Evolutionary conservation across 2,888 invertebrate species (phyloP).

Genomic region (Drosophila algonquin): DNA sequence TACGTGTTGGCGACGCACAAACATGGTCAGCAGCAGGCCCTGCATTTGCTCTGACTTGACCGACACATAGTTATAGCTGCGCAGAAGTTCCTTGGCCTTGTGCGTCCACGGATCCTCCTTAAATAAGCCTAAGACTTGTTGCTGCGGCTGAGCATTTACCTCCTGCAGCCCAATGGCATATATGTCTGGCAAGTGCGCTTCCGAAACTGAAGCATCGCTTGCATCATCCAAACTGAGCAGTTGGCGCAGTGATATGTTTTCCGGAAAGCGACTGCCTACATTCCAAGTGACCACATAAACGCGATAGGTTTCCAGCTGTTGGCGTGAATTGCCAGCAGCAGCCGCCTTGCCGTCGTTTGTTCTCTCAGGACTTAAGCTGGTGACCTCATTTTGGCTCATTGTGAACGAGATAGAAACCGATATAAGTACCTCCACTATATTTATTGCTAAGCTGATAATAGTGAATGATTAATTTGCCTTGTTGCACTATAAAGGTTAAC

Average conservation of each 20-base stretch:
- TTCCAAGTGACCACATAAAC: constrained; percentile 95
- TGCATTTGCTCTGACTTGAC: constrained; percentile 92
- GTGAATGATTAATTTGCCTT: not conserved
- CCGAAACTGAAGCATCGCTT: constrained; percentile 85
- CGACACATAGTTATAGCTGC: constrained; percentile 89
- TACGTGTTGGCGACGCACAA: constrained; percentile 91
- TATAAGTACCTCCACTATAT: not conserved
- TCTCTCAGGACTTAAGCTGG: not conserved
- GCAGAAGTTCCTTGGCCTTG: constrained; percentile 88
- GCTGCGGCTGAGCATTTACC: constrained; percentile 94
- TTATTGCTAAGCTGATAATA: not conserved
- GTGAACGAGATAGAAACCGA: not conserved
- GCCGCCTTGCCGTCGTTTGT: not conserved
- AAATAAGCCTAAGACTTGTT: constrained; percentile 91
- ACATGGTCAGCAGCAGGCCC: constrained; percentile 92
- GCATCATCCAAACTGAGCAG: constrained; percentile 87
- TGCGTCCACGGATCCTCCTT: constrained; percentile 94
- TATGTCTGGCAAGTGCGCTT: constrained; percentile 88
- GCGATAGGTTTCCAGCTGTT: constrained; percentile 84
- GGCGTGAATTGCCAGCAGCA: constrained; percentile 26
- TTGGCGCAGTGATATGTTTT: constrained; percentile 89
- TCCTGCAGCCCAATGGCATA: constrained; percentile 95
- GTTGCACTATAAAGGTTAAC: not conserved
- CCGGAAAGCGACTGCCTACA: constrained; percentile 92
- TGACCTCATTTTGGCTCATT: not conserved